Percentiles rank a stretch among this genome's conserved stretches.
Conservation (phyloP, 2,888 invertebrate genomes). For the Bombyx huttoni region DNA sequence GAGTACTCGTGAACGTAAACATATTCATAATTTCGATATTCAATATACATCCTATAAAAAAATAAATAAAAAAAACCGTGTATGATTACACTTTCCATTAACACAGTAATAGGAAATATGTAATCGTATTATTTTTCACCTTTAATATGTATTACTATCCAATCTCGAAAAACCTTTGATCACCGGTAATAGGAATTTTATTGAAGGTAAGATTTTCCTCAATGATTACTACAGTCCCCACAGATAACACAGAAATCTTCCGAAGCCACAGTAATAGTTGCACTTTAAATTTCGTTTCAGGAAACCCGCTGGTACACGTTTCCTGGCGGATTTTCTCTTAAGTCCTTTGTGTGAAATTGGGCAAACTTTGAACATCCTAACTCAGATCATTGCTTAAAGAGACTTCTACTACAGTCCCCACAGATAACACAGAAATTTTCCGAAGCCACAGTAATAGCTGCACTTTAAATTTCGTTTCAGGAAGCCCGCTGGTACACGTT, state of each 20-base stretch:
- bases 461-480: constrained; percentile 30
- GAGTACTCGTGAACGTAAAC: too few relatives aligned
- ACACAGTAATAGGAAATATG: too few relatives aligned
- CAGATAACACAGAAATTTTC: background rate
- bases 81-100: too few relatives aligned
- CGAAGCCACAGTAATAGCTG: constrained; percentile 10
- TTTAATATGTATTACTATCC: background rate
- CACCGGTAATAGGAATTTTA: background rate
- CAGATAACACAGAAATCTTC: background rate
- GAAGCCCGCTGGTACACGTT: constrained; percentile 17
- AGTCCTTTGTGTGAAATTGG: constrained; percentile 27
- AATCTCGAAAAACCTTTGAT: background rate
- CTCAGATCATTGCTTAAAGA: constrained; percentile 21
- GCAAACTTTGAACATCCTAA: constrained; percentile 26
- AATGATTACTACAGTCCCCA: background rate
- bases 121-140: background rate
- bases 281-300: constrained; percentile 30
- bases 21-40: too few relatives aligned
- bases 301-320: constrained; percentile 17
- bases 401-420: constrained; percentile 12
- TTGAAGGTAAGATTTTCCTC: background rate
- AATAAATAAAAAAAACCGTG: too few relatives aligned
- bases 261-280: constrained; percentile 10
- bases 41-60: too few relatives aligned
- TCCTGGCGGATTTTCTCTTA: constrained; percentile 23